These are phyloP conservation scores for Alligator sinensis DNA, from an alignment of 2,113 vertebrate species.

Conservation along the genomic window DNA sequence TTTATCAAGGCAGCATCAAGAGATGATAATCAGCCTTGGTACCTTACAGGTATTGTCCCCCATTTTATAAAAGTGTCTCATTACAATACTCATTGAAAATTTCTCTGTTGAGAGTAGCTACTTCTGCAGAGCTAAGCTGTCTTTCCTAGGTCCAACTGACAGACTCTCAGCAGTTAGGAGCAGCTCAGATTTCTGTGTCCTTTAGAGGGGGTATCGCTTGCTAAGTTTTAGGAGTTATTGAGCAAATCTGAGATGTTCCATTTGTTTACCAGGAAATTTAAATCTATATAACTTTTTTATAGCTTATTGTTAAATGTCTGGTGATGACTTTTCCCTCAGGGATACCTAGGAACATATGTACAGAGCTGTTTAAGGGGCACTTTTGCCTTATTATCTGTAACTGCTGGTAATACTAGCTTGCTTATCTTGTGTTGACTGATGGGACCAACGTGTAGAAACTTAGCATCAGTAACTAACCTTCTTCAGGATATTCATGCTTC, in stretches of 20 bases:
- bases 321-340: constrained; percentile 34
- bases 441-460: neutral
- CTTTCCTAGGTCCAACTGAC: neutral
- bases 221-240: neutral
- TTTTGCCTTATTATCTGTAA: constrained; percentile 24
- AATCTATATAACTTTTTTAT: neutral
- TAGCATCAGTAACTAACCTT: constrained; percentile 26
- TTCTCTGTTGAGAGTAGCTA: neutral
- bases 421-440: constrained; percentile 21
- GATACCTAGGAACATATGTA: constrained; percentile 18
- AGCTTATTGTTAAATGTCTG: neutral
- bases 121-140: neutral
- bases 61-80: neutral
- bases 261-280: neutral
- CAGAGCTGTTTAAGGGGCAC: neutral
- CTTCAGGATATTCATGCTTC: neutral
- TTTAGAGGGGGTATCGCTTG: neutral
- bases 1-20: neutral
- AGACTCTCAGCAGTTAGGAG: fast-evolving
- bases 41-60: neutral
- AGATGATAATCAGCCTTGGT: neutral
- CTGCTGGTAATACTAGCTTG: constrained; percentile 21
- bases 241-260: neutral
- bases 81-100: neutral
- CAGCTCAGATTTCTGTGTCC: neutral